Base-by-base conservation (phyloP, 2,797 vertebrate genomes). In the Galagoides demidoff region DNA sequence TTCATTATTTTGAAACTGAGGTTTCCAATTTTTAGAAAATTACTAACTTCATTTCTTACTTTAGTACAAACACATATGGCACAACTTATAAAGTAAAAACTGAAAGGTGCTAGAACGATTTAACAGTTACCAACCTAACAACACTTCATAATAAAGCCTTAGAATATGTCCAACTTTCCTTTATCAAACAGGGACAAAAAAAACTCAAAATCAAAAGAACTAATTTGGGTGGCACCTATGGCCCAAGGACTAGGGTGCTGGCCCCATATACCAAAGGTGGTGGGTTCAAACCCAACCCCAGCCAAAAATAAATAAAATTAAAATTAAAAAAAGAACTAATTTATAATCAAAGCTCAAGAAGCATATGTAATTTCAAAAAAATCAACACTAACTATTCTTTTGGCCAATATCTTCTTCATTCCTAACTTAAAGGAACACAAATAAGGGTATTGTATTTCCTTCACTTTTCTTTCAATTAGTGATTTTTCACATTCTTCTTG, bases 1-100 rank as follows among this genome's bases (percentile, higher is more conserved):
- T 90, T 85, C 63, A 77, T 82, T 86, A 94, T 70, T 93, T 82
- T 95, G 37, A 94, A 96, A 97, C 7, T 71, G 10, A 83, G 61
- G 8, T 68, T 68, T 79, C 52, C 68, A 59, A 61, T 70, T 79
- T 81, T 45, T 25, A 31, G 49, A 68, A 94, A 92, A 39, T 34
- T 34, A 90, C 68, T 94, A 68, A 79, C 37, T 85, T 85, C 73
- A 91, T 78, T 71, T 85, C 64, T 79, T 70, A 55, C 3, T 4
- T 31, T 49, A 87, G 27, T 83, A 86, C 4, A 39, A 94, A 71
- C 61, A 93, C 84, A 25, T 55, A 96, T 9, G 22, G n/a, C 68
- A 59, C 57, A 87, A 89, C 27, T 81, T 59, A 94, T 13, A 93
- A 83, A 55, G n/a, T 4, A 83, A 91, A 87, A 96, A 70, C 29